phyloP scores from a whole-genome alignment of 2,888 invertebrate genomes.

The Ormyrus rosae region DNA sequence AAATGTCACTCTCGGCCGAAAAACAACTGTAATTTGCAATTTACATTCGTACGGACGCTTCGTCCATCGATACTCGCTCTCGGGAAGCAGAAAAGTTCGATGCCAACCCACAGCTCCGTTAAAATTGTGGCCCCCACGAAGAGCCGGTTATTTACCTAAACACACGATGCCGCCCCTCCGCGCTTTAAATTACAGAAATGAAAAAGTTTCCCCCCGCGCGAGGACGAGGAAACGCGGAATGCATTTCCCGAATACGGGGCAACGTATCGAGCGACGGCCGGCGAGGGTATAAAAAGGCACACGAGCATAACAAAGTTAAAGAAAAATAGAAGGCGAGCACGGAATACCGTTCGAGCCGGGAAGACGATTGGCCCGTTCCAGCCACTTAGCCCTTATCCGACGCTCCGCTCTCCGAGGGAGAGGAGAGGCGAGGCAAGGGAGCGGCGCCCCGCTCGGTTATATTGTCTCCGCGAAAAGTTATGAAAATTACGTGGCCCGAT shows the following conservation, averaged over 20 bases:
- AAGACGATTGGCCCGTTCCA: slow-evolving; percentile 58
- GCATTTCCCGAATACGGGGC: slow-evolving; percentile 15
- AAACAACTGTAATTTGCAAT: no score
- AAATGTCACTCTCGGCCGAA: no score
- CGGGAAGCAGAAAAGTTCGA: no score
- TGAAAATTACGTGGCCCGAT: slow-evolving; percentile 70
- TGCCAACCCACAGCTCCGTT: no score
- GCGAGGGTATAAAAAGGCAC: neutral
- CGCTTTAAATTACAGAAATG: slow-evolving; percentile 11
- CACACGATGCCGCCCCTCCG: neutral
- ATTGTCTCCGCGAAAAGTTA: slow-evolving; percentile 69
- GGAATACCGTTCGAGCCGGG: neutral
- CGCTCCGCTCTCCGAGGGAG: slow-evolving; percentile 31
- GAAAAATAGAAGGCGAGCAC: neutral
- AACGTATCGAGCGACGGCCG: neutral
- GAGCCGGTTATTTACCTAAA: neutral
- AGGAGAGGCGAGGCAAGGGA: slow-evolving; percentile 11
- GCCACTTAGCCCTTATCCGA: slow-evolving; percentile 61
- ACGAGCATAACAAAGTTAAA: neutral
- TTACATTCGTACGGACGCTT: no score
- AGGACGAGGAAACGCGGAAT: neutral
- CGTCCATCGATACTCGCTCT: no score
- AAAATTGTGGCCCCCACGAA: neutral
- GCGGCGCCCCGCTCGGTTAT: slow-evolving; percentile 60
- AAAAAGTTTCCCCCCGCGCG: neutral